Conservation (phyloP, 2,113 vertebrate species). For the Epinephelus fuscoguttatus region DNA sequence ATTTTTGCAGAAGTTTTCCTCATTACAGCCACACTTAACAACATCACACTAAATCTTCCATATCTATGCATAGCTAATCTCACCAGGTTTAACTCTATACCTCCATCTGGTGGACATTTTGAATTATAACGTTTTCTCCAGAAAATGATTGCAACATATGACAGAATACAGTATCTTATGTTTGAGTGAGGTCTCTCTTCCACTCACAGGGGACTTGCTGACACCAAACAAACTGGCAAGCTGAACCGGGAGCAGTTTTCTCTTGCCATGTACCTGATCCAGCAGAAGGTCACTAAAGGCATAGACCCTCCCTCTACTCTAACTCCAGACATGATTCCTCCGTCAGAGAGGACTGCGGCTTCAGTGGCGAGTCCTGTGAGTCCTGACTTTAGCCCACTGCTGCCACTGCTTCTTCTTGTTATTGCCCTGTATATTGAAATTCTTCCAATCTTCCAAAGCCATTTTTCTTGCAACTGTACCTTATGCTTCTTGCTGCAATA, state of each 20-base stretch:
- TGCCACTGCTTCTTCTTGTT: conserved; percentile 1
- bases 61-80: fast-evolving
- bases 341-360: conserved; percentile 87
- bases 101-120: conserved; percentile 30
- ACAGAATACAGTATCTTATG: neutral
- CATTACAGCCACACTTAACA: too few relatives aligned
- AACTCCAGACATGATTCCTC: conserved; percentile 95
- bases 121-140: neutral
- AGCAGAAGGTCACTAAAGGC: conserved; percentile 94
- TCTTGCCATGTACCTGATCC: conserved; percentile 97
- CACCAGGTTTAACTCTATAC: neutral
- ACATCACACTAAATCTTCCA: neutral
- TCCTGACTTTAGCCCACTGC: conserved; percentile 27
- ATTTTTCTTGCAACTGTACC: neutral
- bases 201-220: conserved; percentile 91
- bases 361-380: conserved; percentile 84
- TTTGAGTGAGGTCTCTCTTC: neutral
- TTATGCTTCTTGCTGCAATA: neutral
- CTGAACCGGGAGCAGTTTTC: conserved; percentile 95
- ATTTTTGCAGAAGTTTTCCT: neutral
- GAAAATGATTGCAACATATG: neutral
- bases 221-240: conserved; percentile 93
- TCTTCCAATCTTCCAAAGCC: neutral
- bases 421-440: neutral
- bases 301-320: conserved; percentile 92